phyloP scores from a whole-genome alignment of 2,888 invertebrate genomes.

The Stenichneumon culpator region DNA sequence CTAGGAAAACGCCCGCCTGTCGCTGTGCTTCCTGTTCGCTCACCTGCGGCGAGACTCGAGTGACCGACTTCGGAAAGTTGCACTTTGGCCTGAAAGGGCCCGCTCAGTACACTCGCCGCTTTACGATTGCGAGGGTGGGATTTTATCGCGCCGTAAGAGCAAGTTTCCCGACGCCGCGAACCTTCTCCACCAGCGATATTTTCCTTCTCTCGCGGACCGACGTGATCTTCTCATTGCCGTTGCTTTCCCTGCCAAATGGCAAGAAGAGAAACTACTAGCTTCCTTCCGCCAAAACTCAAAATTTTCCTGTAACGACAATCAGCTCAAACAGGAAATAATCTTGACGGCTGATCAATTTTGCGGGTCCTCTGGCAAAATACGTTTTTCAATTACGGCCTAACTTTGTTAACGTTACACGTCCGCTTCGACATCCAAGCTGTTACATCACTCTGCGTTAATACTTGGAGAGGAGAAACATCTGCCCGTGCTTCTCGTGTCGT shows the following conservation, averaged over 20 bases:
- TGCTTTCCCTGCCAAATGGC: not conserved
- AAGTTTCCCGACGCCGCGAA: not conserved
- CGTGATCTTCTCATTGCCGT: not conserved
- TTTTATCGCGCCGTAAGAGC: constrained; percentile 5
- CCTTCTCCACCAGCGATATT: not conserved
- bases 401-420: not conserved
- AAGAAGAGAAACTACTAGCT: not conserved
- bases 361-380: not conserved
- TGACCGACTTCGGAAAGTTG: constrained; percentile 33
- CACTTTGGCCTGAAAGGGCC: constrained; percentile 19
- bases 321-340: not conserved
- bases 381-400: not conserved
- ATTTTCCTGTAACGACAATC: not conserved
- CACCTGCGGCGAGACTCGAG: constrained; percentile 7
- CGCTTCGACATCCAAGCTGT: no score
- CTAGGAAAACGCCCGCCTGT: not conserved
- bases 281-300: not conserved
- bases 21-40: not conserved
- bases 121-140: constrained; percentile 24
- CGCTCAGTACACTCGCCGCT: not conserved
- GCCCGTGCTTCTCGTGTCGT: no score
- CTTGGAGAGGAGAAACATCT: no score
- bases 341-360: not conserved
- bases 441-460: no score
- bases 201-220: not conserved